Percentiles rank a stretch among this genome's conserved stretches.
Evolutionary conservation across 2,888 invertebrate species (phyloP).

Genomic region (Rhorus exstirpatorius): DNA sequence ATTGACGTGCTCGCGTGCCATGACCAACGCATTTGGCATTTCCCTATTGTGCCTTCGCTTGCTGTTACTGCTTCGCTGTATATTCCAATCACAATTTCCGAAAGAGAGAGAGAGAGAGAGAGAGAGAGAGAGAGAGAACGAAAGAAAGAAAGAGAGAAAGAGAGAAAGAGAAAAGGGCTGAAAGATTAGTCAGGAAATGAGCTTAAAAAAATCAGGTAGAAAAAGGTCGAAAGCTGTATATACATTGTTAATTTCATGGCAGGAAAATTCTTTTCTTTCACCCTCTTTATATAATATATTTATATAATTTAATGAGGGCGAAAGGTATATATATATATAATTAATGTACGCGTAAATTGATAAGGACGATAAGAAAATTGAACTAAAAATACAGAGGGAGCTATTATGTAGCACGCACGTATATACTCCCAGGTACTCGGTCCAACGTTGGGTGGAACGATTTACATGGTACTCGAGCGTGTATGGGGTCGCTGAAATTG

Average conservation of each 20-base stretch:
- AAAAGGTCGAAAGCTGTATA: slow-evolving; percentile 32
- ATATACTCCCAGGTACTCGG: not conserved
- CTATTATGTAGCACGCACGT: slow-evolving; percentile 13
- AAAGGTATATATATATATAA: slow-evolving; percentile 1
- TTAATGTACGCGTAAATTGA: slow-evolving; percentile 3
- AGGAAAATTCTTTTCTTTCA: slow-evolving; percentile 5
- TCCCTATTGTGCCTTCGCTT: slow-evolving; percentile 15
- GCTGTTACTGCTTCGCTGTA: slow-evolving; percentile 26
- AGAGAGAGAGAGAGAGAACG: slow-evolving; percentile 2
- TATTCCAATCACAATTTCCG: slow-evolving; percentile 36
- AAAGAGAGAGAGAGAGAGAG: slow-evolving; percentile 39
- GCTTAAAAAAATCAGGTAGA: slow-evolving; percentile 40
- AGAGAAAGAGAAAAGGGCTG: slow-evolving; percentile 53
- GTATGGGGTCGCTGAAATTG: too few relatives aligned
- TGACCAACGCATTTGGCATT: slow-evolving; percentile 63
- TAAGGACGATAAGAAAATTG: slow-evolving; percentile 37
- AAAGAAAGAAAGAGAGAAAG: slow-evolving; percentile 8
- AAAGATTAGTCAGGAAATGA: slow-evolving; percentile 52
- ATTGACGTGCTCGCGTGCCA: slow-evolving; percentile 66
- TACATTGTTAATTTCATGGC: slow-evolving; percentile 15
- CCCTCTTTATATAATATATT: slow-evolving; percentile 3
- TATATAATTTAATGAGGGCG: not conserved
- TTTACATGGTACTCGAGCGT: too few relatives aligned
- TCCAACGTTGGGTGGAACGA: too few relatives aligned
- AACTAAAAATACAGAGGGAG: slow-evolving; percentile 33